phyloP scores from a whole-genome alignment of 2,113 vertebrate genomes.

The Mustela nigripes region DNA sequence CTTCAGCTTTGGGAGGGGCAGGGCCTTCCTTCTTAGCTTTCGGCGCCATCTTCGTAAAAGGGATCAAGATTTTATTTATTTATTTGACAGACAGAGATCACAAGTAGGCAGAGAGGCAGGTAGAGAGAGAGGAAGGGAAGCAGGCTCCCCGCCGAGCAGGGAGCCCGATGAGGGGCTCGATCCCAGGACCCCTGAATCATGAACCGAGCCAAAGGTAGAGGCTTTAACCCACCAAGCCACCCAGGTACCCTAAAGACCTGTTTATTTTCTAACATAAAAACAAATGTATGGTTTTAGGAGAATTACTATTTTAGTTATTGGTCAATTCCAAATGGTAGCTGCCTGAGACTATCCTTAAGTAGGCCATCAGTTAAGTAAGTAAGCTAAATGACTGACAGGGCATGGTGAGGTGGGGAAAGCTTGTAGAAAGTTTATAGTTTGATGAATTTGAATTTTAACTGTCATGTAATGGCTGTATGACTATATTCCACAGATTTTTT shows the following conservation, averaged over 20 bases:
- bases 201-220: accelerated
- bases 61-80: too few species aligned
- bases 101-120: too few species aligned
- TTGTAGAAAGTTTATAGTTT: neutral
- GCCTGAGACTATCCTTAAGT: neutral
- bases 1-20: too few species aligned
- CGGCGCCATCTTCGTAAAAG: too few species aligned
- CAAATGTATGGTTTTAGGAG: neutral
- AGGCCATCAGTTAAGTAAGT: neutral
- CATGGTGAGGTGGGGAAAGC: too few species aligned
- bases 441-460: neutral
- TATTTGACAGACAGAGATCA: too few species aligned
- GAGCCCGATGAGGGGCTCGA: too few species aligned
- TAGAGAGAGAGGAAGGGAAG: too few species aligned
- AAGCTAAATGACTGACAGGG: neutral
- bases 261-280: neutral
- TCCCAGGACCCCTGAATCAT: too few species aligned
- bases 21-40: too few species aligned
- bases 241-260: neutral
- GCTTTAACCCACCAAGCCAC: too few species aligned
- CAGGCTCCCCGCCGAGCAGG: too few species aligned
- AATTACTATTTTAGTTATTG: neutral
- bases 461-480: neutral
- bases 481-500: neutral
- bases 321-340: neutral